These are phyloP conservation scores for Drosophila sproati DNA, from an alignment of 1,140 invertebrate species.

Conservation along the genomic window DNA sequence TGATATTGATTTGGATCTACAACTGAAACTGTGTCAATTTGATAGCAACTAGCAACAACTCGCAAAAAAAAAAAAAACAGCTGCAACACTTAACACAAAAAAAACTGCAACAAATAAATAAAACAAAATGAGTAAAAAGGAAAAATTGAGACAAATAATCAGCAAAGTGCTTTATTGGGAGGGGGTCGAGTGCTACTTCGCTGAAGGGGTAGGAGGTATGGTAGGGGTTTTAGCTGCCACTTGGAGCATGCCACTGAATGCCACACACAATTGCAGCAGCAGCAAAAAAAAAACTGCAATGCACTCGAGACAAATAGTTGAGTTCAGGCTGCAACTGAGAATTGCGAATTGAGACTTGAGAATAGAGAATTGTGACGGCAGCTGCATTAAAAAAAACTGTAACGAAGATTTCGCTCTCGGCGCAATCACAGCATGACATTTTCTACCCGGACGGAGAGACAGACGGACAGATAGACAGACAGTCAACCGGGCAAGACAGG, in stretches of 20 bases:
- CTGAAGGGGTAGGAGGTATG: neutral
- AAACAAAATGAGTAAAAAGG: conserved; percentile 29
- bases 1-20: conserved; percentile 65
- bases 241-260: conserved; percentile 45
- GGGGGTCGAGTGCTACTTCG: conserved; percentile 1
- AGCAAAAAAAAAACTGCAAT: conserved; percentile 42
- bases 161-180: conserved; percentile 66
- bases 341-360: conserved; percentile 7
- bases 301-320: conserved; percentile 67
- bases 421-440: conserved; percentile 75
- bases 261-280: conserved; percentile 61
- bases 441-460: conserved; percentile 18
- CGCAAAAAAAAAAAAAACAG: neutral
- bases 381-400: conserved; percentile 33
- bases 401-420: conserved; percentile 67
- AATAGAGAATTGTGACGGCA: conserved; percentile 31
- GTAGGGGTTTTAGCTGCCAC: conserved; percentile 3
- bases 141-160: conserved; percentile 66
- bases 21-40: conserved; percentile 76
- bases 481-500: conserved; percentile 42
- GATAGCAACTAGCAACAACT: conserved; percentile 46
- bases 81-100: conserved; percentile 37
- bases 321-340: neutral
- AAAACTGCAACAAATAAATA: conserved; percentile 25
- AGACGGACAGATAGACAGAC: conserved; percentile 35